Evolutionary conservation across 37 sponge, comb jelly and placozoan species (phyloP).

Genomic region (Amphimedon queenslandica): DNA sequence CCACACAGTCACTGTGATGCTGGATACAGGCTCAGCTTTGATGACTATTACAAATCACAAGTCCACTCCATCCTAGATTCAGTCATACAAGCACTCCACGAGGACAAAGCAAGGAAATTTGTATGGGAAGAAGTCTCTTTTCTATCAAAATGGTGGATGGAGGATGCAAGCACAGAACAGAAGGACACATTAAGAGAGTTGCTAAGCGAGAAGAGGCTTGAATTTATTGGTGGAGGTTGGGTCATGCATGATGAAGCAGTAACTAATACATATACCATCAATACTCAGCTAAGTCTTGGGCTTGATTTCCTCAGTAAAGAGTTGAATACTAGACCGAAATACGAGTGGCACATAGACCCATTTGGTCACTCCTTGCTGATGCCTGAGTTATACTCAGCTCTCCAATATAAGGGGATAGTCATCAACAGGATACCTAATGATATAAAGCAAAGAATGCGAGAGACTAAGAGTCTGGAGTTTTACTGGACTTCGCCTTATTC

Average conservation of each 20-base stretch:
- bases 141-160: slow-evolving; percentile 51
- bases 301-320: slow-evolving; percentile 3
- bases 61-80: slow-evolving; percentile 21
- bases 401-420: slow-evolving; percentile 74
- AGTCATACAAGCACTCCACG: slow-evolving; percentile 28
- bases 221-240: slow-evolving; percentile 98
- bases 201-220: slow-evolving; percentile 74
- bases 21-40: slow-evolving; percentile 52
- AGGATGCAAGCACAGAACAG: slow-evolving; percentile 13
- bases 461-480: slow-evolving; percentile 77
- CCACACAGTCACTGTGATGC: slow-evolving; percentile 75
- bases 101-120: slow-evolving; percentile 29
- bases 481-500: slow-evolving; percentile 44
- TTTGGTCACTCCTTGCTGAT: slow-evolving; percentile 31
- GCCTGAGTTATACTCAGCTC: slow-evolving; percentile 51
- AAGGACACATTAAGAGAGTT: slow-evolving; percentile 28
- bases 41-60: slow-evolving; percentile 32
- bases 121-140: slow-evolving; percentile 73
- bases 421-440: slow-evolving; percentile 90
- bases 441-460: slow-evolving; percentile 84
- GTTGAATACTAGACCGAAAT: slow-evolving; percentile 2
- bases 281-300: slow-evolving; percentile 21
- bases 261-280: neutral
- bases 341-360: slow-evolving; percentile 41
- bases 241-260: slow-evolving; percentile 98